These are phyloP conservation scores for Agapornis roseicollis DNA, from an alignment of 2,113 vertebrate genomes.

Conservation along the genomic window DNA sequence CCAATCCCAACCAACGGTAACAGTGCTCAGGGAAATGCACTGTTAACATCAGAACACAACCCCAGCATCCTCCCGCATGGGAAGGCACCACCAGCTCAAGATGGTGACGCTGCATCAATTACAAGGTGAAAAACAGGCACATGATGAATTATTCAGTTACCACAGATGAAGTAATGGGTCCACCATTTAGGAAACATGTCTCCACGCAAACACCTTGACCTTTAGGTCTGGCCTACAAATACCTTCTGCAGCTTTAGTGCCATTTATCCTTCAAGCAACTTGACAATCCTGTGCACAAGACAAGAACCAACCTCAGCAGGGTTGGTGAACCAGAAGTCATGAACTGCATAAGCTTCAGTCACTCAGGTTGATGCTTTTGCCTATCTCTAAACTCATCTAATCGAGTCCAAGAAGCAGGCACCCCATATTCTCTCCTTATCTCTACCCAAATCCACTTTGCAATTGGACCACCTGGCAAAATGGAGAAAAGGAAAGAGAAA, in stretches of 20 bases:
- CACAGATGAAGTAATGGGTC: not conserved
- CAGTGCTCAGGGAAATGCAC: not conserved
- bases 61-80: not conserved
- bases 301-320: not conserved
- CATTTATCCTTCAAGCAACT: not conserved
- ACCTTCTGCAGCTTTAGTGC: not conserved
- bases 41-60: not conserved
- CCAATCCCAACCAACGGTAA: not conserved
- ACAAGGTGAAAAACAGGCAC: not conserved
- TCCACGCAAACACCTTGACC: not conserved
- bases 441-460: not conserved
- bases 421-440: too few relatives aligned
- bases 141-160: not conserved
- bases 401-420: not conserved
- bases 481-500: accelerated
- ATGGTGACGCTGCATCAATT: not conserved
- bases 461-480: not conserved
- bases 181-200: not conserved
- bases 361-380: not conserved
- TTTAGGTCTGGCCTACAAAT: not conserved
- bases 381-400: not conserved
- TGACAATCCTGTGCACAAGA: not conserved
- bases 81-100: not conserved
- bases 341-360: not conserved
- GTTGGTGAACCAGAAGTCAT: not conserved